These are phyloP conservation scores for Xenopus petersii DNA, from an alignment of 2,797 vertebrate species.

Conservation along the genomic window DNA sequence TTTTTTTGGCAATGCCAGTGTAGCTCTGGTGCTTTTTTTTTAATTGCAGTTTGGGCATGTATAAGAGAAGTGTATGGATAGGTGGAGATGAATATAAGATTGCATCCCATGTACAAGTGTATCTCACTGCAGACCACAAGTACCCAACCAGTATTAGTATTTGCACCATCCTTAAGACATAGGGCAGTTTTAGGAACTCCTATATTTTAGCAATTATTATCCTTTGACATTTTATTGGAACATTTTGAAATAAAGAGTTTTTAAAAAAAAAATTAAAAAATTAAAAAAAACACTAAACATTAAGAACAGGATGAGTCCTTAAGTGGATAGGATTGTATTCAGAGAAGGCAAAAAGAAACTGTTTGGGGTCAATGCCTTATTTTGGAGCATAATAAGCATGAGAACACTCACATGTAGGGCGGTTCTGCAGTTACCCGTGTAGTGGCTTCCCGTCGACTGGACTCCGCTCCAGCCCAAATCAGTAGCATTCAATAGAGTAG, in stretches of 20 bases:
- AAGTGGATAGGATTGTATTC: slow-evolving; percentile 57
- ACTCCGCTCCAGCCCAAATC: no score
- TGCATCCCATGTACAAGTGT: slow-evolving; percentile 63
- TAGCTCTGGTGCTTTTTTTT: slow-evolving; percentile 64
- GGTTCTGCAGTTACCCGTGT: no score
- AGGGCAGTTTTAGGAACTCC: slow-evolving; percentile 58
- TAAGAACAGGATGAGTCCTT: slow-evolving; percentile 57
- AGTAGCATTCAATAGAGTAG: no score
- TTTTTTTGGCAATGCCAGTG: slow-evolving; percentile 63
- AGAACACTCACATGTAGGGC: no score
- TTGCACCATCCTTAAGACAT: slow-evolving; percentile 41
- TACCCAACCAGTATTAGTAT: slow-evolving; percentile 66
- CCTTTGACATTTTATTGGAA: slow-evolving; percentile 61
- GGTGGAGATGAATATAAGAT: slow-evolving; percentile 60
- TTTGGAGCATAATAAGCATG: slow-evolving; percentile 39
- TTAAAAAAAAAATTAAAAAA: slow-evolving; percentile 36
- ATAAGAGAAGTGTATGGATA: slow-evolving; percentile 56
- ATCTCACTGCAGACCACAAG: slow-evolving; percentile 54
- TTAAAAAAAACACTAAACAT: slow-evolving; percentile 51
- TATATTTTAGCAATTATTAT: slow-evolving; percentile 58
- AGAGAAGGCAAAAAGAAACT: slow-evolving; percentile 56
- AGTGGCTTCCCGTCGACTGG: no score
- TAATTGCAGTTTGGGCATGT: not conserved
- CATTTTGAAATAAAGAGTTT: slow-evolving; percentile 57
- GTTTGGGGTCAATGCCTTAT: slow-evolving; percentile 63